Conservation (phyloP, 2,888 invertebrate species). For the Baronia brevicornis region DNA sequence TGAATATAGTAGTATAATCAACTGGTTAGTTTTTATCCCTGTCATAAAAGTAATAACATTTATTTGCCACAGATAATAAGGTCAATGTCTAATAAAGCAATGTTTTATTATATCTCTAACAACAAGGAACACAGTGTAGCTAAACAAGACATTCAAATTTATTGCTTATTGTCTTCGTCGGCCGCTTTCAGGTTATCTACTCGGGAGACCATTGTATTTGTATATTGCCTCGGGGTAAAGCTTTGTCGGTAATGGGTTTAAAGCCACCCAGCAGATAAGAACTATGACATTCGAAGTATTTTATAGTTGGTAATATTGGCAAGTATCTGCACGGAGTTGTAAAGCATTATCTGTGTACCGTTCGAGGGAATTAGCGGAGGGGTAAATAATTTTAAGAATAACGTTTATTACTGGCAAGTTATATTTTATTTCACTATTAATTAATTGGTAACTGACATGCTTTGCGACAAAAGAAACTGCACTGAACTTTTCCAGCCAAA, state of each 20-base stretch:
- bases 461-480: no score
- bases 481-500: no score
- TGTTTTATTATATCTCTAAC: constrained; percentile 6
- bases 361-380: no score
- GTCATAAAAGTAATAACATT: constrained; percentile 1
- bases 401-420: no score
- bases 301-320: no score
- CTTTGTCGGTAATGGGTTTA: constrained; percentile 15
- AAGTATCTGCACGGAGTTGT: no score
- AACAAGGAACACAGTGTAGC: constrained; percentile 23
- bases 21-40: no score
- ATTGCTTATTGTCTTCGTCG: constrained; percentile 24
- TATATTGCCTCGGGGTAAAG: neutral
- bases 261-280: constrained; percentile 7
- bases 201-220: constrained; percentile 3
- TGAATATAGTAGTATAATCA: no score
- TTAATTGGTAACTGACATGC: no score
- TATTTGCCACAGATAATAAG: constrained; percentile 14
- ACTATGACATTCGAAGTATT: constrained; percentile 1
- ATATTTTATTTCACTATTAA: no score
- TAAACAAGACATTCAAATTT: constrained; percentile 20
- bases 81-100: constrained; percentile 13
- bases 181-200: constrained; percentile 20
- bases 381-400: no score
- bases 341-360: no score